Base-by-base conservation (phyloP, 2,797 vertebrate species). In the Premnoplex brunnescens region DNA sequence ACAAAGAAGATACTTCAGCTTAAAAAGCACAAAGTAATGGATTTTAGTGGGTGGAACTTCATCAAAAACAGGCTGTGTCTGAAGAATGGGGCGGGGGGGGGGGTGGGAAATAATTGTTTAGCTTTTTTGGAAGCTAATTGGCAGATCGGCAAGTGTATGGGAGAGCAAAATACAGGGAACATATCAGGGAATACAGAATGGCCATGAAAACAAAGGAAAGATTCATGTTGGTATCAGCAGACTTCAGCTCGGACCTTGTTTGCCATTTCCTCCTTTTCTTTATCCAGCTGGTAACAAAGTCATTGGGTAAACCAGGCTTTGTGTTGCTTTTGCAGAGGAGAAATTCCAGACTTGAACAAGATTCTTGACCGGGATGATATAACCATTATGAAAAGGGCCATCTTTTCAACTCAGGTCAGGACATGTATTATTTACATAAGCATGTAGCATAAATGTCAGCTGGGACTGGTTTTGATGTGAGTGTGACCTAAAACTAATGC, bases 311-410 rank as follows among this genome's bases (percentile, higher is more conserved):
- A 93, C 80, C 17, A 84, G 39, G 7, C 46, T 85, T 59, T 95
- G n/a, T 88, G 30, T 96, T 98, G 91, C 89, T 34, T 96, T 85
- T 54, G 80, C 97, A 99, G 99, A 97, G 99, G 99, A 84, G 98
- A 99, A 97, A 99, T 99, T 90, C 99, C 99, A 46, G 99, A 99
- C 87, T 98, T 99, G 98, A 98, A 98, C 97, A 98, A 98, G 92
- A 99, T 99, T 82, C 97, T 99, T 96, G 99, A 99, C 96, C 97
- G 98, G 72, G 99, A 99, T 89, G 99, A 99, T 96, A 94, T 99
- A 96, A 99, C 99, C 49, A 97, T 99, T 55, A 99, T 99, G 99
- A 99, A 99, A 98, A 98, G 99, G 96, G 99, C 99, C 91, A 99
- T 99, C 93, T 99, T 98, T 81, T 98, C 99, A 80, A 99, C 99